A percentile compares a stretch with the other conserved stretches of the same genome.
phyloP scores from a whole-genome alignment of 2,113 vertebrate genomes.

The Canis aureus region DNA sequence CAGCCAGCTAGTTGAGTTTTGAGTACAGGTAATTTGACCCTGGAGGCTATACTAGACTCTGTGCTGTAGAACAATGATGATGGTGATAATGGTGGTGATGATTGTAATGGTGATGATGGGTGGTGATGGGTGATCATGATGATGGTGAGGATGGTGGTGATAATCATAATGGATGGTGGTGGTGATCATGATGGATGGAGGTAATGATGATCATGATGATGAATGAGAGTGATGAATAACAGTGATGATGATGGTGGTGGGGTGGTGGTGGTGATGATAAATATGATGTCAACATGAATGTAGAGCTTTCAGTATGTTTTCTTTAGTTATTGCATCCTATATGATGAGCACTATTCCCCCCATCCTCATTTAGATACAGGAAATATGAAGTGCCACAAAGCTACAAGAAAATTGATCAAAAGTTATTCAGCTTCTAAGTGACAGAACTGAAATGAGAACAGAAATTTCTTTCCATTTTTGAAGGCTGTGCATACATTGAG shows the following conservation, averaged over 20 bases:
- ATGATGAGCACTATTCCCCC: not conserved
- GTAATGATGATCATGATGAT: not conserved
- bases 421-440: not conserved
- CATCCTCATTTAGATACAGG: not conserved
- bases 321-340: not conserved
- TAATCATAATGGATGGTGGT: not conserved
- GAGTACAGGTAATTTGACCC: not conserved
- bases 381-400: not conserved
- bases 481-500: not conserved
- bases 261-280: not conserved
- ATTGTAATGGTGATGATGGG: not conserved
- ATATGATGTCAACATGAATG: not conserved
- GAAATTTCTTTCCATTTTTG: not conserved
- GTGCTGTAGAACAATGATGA: not conserved
- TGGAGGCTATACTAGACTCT: not conserved
- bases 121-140: not conserved
- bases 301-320: not conserved
- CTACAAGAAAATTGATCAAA: not conserved
- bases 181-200: not conserved
- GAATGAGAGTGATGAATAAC: too few relatives aligned
- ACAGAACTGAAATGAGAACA: not conserved
- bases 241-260: not conserved
- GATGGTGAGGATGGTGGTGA: not conserved
- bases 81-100: not conserved
- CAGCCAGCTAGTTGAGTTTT: not conserved